These are phyloP conservation scores for Tenrec ecaudatus DNA, from an alignment of 2,113 vertebrate species.

Conservation along the genomic window DNA sequence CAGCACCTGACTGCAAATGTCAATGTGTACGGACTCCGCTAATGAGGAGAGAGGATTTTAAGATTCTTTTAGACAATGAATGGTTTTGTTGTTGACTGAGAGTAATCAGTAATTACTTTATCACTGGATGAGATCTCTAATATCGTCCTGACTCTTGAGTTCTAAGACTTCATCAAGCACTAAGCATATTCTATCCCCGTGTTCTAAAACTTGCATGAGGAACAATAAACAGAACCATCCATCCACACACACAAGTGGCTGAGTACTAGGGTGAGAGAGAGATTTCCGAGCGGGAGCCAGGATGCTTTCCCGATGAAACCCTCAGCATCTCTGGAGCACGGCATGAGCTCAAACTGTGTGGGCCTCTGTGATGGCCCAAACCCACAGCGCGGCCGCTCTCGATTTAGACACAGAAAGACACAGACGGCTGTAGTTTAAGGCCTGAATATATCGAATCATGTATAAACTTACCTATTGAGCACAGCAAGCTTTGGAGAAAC, in stretches of 20 bases:
- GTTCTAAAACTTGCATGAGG: not conserved
- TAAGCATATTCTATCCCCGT: no score
- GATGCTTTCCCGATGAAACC: slow-evolving; percentile 32
- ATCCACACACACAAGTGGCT: not conserved
- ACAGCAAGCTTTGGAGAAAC: slow-evolving; percentile 77
- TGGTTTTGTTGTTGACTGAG: not conserved
- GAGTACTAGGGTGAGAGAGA: not conserved
- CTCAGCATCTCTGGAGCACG: not conserved
- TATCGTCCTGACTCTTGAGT: not conserved
- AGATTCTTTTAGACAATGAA: slow-evolving; percentile 18
- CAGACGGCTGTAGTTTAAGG: not conserved
- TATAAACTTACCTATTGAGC: slow-evolving; percentile 68
- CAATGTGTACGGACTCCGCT: not conserved
- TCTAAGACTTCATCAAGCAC: not conserved
- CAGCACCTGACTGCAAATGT: no score
- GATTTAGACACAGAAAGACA: slow-evolving; percentile 30
- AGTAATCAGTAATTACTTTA: slow-evolving; percentile 3
- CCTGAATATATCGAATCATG: slow-evolving; percentile 70
- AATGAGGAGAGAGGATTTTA: not conserved
- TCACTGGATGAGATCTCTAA: not conserved
- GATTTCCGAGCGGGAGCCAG: not conserved
- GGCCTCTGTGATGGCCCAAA: slow-evolving; percentile 3
- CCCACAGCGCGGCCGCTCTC: slow-evolving; percentile 21
- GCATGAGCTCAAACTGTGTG: slow-evolving; percentile 31
- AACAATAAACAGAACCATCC: slow-evolving; percentile 3